Base-by-base conservation (phyloP, 1,140 invertebrate genomes). In the Meteorus sp. region DNA sequence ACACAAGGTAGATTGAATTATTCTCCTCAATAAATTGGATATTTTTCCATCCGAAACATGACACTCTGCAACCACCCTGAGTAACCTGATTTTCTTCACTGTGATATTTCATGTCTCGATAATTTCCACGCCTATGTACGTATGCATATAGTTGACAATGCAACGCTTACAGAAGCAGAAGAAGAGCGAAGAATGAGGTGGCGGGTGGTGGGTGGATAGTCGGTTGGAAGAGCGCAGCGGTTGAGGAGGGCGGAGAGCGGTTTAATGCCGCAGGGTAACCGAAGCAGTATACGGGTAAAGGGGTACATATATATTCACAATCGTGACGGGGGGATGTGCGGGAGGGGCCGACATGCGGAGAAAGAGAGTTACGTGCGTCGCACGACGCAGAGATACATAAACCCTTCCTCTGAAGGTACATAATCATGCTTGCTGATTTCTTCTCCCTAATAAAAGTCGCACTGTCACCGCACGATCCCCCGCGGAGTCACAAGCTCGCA, bases 401-500 rank as follows among this genome's bases (percentile, higher is more conserved):
- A 62, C 51, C 71, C 53, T 55, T 71, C 78, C 73, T 77, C n/a
- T n/a, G n/a, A 77, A 77, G 76, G 75, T 79, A 78, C 72, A 79
- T 78, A 79, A 80, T 79, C 74, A 78, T 73, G 74, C 75, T 78
- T 75, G 77, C 75, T 79, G 75, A 76, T 75, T 80, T 69, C 74
- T 79, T 77, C n/a, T n/a, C 73, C 74, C 76, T 79, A 79, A 79
- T 79, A 78, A 79, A 79, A 79, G 76, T 76, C 76, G 76, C 77
- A 72, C 75, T 77, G 76, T 75, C 76, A 75, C 64, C 64, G 64
- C 39, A 43, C 60, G 60, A 48, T 60, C 57, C 50, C 56, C 64
- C 57, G 19, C 60, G 25, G 56, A 61, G 61, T 60, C 54, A 50
- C 54, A 56, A 60, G n/a, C n/a, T n/a, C n/a, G n/a, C n/a, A n/a